Evolutionary conservation across 2,888 invertebrate genomes (phyloP).

Genomic region (Corbicula japonica): DNA sequence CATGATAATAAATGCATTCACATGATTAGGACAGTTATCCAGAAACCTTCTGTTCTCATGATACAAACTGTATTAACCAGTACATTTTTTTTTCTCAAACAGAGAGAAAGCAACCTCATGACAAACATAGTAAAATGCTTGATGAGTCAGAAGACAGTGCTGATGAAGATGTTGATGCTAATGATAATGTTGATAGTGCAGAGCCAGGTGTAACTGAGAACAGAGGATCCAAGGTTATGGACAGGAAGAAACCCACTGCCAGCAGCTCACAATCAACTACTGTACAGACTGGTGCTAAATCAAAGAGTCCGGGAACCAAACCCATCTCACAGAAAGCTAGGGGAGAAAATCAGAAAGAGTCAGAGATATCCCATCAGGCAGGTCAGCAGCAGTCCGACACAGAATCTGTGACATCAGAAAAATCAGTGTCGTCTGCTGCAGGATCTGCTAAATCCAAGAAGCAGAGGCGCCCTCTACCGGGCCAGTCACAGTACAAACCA

Average conservation of each 20-base stretch:
- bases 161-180: no score
- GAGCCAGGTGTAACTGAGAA: not conserved
- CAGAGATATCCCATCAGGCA: not conserved
- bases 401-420: conserved; percentile 19
- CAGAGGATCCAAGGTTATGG: not conserved
- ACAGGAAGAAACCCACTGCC: not conserved
- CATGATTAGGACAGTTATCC: no score
- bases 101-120: no score
- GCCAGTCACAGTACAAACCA: conserved; percentile 23
- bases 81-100: no score
- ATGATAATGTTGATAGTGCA: not conserved
- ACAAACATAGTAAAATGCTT: no score
- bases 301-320: no score
- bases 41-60: no score
- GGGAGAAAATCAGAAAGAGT: no score
- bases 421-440: conserved; percentile 1
- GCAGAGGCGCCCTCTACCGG: conserved; percentile 15
- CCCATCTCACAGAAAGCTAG: no score
- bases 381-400: conserved; percentile 3
- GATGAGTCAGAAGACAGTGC: no score
- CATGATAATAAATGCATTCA: no score
- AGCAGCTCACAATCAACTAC: not conserved
- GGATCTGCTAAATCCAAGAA: not conserved
- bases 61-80: no score
- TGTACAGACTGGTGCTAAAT: not conserved